A percentile compares a stretch with the other conserved stretches of the same genome.
Conservation (phyloP, 2,888 invertebrate genomes). For the Dyspetes luteomarginatus region DNA sequence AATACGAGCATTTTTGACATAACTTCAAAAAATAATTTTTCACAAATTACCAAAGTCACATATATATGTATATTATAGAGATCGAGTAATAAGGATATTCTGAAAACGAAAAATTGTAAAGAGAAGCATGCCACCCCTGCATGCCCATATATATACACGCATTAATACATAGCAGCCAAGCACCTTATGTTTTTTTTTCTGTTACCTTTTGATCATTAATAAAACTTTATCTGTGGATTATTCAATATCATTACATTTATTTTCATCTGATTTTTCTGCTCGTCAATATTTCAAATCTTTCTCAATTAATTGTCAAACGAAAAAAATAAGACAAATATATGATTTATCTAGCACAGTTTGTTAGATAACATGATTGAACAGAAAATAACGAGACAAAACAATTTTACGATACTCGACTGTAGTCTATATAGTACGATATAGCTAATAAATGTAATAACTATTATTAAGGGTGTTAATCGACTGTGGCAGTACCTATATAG, state of each 20-base stretch:
- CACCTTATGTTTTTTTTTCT: constrained; percentile 72
- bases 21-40: neutral
- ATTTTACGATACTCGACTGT: too few species aligned
- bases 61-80: neutral
- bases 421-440: neutral
- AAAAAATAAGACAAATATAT: too few species aligned
- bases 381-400: too few species aligned
- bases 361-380: too few species aligned
- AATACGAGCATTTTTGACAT: neutral
- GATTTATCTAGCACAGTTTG: too few species aligned
- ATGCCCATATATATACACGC: constrained; percentile 74
- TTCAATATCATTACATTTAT: too few species aligned
- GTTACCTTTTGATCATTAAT: neutral
- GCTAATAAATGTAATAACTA: constrained; percentile 9
- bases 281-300: too few species aligned
- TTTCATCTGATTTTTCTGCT: too few species aligned
- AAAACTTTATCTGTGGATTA: neutral
- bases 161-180: constrained; percentile 68
- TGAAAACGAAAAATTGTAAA: neutral
- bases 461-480: constrained; percentile 51
- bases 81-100: neutral
- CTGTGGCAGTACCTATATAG: constrained; percentile 34
- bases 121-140: constrained; percentile 66
- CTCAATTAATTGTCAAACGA: too few species aligned
- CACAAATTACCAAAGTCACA: neutral